Evolutionary conservation across 2,797 vertebrate species (phyloP).

Genomic region (Ambastaia sidthimunki): DNA sequence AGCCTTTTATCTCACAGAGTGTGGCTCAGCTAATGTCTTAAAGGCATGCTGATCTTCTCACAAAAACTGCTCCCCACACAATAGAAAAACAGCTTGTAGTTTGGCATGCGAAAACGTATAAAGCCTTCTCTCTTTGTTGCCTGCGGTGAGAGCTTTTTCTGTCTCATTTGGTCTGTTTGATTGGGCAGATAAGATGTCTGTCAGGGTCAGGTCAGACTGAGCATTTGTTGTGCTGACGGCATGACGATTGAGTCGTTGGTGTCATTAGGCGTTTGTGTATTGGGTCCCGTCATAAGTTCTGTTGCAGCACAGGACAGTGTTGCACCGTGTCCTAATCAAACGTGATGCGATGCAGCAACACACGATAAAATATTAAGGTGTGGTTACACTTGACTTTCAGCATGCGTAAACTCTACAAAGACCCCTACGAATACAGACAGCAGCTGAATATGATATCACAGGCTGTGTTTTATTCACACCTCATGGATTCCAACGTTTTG

Average conservation of each 20-base stretch:
- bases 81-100: constrained; percentile 60
- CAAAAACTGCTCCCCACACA: constrained; percentile 60
- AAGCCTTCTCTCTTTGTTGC: constrained; percentile 54
- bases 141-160: constrained; percentile 57
- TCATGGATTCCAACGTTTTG: too few species aligned
- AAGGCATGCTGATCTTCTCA: constrained; percentile 63
- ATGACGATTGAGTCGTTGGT: constrained; percentile 64
- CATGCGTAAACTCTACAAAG: too few species aligned
- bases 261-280: constrained; percentile 53
- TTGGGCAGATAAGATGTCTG: constrained; percentile 45
- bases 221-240: constrained; percentile 57
- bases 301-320: constrained; percentile 43
- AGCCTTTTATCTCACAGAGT: constrained; percentile 67
- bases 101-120: constrained; percentile 62
- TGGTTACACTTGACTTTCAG: too few species aligned
- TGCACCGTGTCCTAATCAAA: too few species aligned
- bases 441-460: too few species aligned
- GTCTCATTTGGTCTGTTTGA: constrained; percentile 55
- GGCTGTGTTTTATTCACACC: too few species aligned
- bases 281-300: constrained; percentile 31
- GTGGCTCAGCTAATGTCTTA: constrained; percentile 65
- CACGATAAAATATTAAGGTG: too few species aligned
- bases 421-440: too few species aligned
- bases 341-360: too few species aligned
- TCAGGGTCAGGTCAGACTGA: constrained; percentile 60